Conservation (phyloP, 2,113 vertebrate species). For the Dromas ardeola region DNA sequence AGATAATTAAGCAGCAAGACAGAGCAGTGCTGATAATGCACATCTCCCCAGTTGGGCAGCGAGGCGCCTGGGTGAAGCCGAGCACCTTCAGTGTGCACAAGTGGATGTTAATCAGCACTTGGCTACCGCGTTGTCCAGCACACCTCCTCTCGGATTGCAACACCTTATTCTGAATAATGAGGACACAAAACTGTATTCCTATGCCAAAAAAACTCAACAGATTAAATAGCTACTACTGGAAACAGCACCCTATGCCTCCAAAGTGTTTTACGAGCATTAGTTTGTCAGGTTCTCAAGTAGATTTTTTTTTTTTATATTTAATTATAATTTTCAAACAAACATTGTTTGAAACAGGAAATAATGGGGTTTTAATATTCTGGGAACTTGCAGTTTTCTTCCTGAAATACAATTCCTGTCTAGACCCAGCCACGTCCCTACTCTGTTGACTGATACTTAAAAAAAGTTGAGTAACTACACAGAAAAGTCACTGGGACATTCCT, state of each 20-base stretch:
- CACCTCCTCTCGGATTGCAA: rapidly evolving
- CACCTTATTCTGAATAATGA: not conserved
- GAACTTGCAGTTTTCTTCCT: not conserved
- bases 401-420: not conserved
- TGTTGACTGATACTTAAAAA: not conserved
- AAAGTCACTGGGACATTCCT: not conserved
- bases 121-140: not conserved
- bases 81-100: not conserved
- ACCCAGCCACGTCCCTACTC: not conserved
- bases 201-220: no score
- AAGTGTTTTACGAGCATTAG: not conserved
- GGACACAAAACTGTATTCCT: not conserved
- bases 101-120: not conserved
- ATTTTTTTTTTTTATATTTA: not conserved
- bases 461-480: not conserved
- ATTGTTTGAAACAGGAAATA: not conserved
- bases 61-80: rapidly evolving
- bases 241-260: not conserved
- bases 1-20: conserved; percentile 1
- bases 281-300: not conserved
- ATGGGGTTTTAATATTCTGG: not conserved
- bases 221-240: not conserved
- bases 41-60: not conserved
- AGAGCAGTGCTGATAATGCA: not conserved
- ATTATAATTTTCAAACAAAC: not conserved